phyloP scores from a whole-genome alignment of 2,888 invertebrate genomes.

The Balanococcus diminutus region DNA sequence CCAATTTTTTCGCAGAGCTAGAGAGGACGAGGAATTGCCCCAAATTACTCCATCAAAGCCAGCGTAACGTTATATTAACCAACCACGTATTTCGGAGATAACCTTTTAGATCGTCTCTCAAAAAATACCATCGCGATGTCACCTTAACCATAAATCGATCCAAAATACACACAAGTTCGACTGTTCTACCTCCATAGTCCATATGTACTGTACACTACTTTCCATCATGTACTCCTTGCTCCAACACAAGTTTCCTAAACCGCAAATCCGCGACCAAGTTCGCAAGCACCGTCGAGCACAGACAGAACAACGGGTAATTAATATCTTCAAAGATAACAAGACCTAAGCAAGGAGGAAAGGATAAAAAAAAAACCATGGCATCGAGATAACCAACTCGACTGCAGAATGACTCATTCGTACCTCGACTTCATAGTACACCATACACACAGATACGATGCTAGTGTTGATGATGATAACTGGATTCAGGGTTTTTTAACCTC shows the following conservation, averaged over 20 bases:
- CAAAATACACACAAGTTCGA: background rate
- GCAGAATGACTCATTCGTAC: constrained; percentile 4
- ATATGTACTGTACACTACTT: background rate
- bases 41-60: background rate
- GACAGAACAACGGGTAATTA: background rate
- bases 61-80: too few relatives aligned
- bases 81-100: too few relatives aligned
- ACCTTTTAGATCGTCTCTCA: too few relatives aligned
- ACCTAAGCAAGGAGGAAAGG: background rate
- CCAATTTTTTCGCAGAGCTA: background rate
- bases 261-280: background rate
- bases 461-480: background rate
- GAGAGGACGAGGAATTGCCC: background rate
- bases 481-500: background rate
- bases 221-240: background rate
- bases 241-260: background rate
- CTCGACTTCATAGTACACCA: background rate
- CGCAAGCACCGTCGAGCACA: background rate
- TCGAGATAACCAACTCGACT: background rate
- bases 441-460: background rate
- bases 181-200: background rate
- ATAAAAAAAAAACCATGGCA: background rate
- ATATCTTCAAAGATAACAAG: background rate
- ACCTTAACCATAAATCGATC: background rate
- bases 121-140: too few relatives aligned